These are phyloP conservation scores for Drosophila mayaguana DNA, from an alignment of 2,888 invertebrate genomes.

Conservation along the genomic window DNA sequence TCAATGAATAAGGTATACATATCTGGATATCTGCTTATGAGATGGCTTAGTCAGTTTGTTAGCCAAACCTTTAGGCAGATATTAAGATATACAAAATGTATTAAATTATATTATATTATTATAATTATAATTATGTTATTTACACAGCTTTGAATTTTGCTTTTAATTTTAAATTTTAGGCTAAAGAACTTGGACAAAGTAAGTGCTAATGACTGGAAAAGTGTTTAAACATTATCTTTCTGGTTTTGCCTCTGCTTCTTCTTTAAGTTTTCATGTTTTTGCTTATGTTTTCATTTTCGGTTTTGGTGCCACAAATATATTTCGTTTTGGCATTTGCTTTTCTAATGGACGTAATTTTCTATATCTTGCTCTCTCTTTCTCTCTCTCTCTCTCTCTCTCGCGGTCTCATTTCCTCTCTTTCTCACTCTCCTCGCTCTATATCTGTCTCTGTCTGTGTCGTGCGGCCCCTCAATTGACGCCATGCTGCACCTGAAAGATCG, in stretches of 20 bases:
- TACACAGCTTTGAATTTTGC: background rate
- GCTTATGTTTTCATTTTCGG: background rate
- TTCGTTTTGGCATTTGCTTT: background rate
- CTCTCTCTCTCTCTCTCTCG: constrained; percentile 4
- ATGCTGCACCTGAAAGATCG: constrained; percentile 64
- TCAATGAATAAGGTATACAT: constrained; percentile 11
- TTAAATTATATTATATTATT: too few species aligned
- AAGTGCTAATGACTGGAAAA: constrained; percentile 37
- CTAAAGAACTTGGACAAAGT: constrained; percentile 18
- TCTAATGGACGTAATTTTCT: constrained; percentile 47
- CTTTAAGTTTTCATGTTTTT: background rate
- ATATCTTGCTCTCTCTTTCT: background rate
- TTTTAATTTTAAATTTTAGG: background rate
- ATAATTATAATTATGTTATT: too few species aligned
- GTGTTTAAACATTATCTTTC: constrained; percentile 10
- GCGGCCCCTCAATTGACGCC: constrained; percentile 39
- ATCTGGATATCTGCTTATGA: background rate
- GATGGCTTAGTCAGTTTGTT: too few species aligned
- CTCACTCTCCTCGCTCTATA: background rate
- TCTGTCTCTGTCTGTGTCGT: constrained; percentile 1
- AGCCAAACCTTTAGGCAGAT: too few species aligned
- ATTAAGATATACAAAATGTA: too few species aligned
- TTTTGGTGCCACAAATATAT: constrained; percentile 7
- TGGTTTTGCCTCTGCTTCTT: background rate
- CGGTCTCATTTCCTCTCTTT: too few species aligned